Conservation (phyloP, 2,888 invertebrate species). For the Eilema griseolum region DNA sequence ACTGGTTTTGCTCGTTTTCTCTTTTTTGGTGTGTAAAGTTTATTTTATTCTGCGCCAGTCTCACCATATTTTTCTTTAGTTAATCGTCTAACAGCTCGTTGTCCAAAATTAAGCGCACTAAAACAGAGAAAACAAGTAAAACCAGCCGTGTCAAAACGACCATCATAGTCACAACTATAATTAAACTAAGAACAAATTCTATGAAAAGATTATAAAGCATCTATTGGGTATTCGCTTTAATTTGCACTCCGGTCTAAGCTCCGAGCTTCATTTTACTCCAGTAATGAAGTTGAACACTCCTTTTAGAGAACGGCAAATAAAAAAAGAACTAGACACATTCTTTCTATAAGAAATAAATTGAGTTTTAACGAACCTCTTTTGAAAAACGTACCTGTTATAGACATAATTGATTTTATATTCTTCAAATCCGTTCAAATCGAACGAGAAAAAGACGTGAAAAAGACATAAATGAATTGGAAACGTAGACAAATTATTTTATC, state of each 20-base stretch:
- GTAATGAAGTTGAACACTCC: not conserved
- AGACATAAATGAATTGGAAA: not conserved
- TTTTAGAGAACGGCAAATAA: slow-evolving; percentile 3
- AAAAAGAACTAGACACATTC: not conserved
- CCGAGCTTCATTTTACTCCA: not conserved
- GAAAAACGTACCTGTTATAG: not conserved
- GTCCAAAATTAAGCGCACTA: too few species aligned
- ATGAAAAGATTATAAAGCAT: slow-evolving; percentile 1
- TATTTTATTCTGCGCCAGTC: too few species aligned
- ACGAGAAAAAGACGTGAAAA: not conserved
- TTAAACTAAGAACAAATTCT: not conserved
- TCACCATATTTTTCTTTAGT: too few species aligned
- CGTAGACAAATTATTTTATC: not conserved
- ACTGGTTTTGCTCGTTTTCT: too few species aligned
- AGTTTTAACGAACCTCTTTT: not conserved
- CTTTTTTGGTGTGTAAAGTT: too few species aligned
- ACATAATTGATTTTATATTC: not conserved
- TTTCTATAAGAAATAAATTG: slow-evolving; percentile 12
- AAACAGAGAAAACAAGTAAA: too few species aligned
- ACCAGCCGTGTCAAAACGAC: too few species aligned
- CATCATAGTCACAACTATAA: too few species aligned
- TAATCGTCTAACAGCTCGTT: too few species aligned
- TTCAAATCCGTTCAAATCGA: not conserved
- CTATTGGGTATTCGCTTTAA: not conserved
- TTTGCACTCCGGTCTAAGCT: not conserved